These are phyloP conservation scores for Enteromius thamalakanensis DNA, from an alignment of 2,797 vertebrate species.

Conservation along the genomic window DNA sequence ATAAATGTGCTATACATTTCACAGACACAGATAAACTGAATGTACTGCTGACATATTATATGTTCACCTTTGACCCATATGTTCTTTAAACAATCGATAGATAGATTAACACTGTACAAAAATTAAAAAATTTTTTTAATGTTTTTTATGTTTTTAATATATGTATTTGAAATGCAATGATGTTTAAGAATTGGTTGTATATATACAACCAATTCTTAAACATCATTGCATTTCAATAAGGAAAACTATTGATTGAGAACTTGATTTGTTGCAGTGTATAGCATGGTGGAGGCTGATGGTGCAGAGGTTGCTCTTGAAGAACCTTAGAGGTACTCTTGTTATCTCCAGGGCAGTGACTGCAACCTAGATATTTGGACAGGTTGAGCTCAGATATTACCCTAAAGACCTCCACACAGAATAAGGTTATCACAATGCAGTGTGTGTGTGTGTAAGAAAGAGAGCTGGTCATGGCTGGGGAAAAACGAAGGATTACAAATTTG, in stretches of 20 bases:
- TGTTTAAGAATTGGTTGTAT: too few relatives aligned
- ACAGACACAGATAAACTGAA: neutral
- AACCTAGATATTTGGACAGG: conserved; percentile 53
- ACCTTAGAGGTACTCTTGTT: conserved; percentile 36
- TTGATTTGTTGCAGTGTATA: conserved; percentile 17
- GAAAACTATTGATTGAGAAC: neutral
- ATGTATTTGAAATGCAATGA: too few relatives aligned
- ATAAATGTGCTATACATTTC: neutral
- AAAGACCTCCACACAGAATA: conserved; percentile 50
- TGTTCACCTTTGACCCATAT: neutral
- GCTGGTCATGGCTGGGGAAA: conserved; percentile 48
- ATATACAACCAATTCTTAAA: neutral
- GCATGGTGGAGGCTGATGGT: conserved; percentile 31
- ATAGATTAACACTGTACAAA: neutral
- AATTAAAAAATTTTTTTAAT: neutral
- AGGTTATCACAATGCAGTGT: conserved; percentile 46
- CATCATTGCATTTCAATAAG: neutral
- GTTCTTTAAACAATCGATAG: neutral
- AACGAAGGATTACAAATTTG: conserved; percentile 53
- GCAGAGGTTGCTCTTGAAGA: conserved; percentile 42
- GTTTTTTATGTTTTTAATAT: neutral
- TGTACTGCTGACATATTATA: neutral
- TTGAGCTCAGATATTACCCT: conserved; percentile 49
- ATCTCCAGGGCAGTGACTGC: conserved; percentile 46
- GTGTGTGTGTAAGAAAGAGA: conserved; percentile 21